Base-by-base conservation (phyloP, 35 echinoderm and acorn worm genomes). In the Anneissia japonica region DNA sequence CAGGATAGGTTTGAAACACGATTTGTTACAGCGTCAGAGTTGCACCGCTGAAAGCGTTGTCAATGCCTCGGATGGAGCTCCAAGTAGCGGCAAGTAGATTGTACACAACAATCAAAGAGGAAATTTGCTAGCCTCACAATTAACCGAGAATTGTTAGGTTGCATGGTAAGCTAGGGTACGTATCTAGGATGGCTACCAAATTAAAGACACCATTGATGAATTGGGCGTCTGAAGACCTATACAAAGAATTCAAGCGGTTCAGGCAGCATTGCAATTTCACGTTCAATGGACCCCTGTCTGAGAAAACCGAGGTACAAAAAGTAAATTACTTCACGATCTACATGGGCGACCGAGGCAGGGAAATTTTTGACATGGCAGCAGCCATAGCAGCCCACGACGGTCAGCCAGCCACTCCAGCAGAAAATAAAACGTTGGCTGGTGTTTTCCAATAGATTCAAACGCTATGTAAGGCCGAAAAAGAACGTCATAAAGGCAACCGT, bases 251-350 rank as follows among this genome's bases (percentile, higher is more conserved):
- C 33, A 76, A 41, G 73, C 19, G 73, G 37, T 86, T 86, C 37
- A 86, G 75, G 37, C 84, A 86, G 19, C 72, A 86, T 76, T 86
- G 84, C 41, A 35, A 86, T 31, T 86, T 86, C 35, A 86, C 45
- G 6, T 51, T 85, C 28, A 91, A 85, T 37, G 83, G 81, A 30
- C 79, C 55, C 33, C 64, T 82, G 23, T 36, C 77, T 74, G 46
- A 39, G 46, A 89, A 89, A 38, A 37, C 79, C 10, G 87, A 82
- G 76, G 17, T 89, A 28, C 79, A 89, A 46, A 89, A 82, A 39
- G 80, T 89, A 26, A 89, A 82, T 14, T 88, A 88, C 30, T 30
- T 88, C 0, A 88, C 82, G 89, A 90, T 83, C 0, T 85, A 79
- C 35, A 81, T 86, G 1, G 83, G 84, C 1, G 89, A 91, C 77